Evolutionary conservation across 2,797 vertebrate species (phyloP).

Genomic region (Amazona finschi): DNA sequence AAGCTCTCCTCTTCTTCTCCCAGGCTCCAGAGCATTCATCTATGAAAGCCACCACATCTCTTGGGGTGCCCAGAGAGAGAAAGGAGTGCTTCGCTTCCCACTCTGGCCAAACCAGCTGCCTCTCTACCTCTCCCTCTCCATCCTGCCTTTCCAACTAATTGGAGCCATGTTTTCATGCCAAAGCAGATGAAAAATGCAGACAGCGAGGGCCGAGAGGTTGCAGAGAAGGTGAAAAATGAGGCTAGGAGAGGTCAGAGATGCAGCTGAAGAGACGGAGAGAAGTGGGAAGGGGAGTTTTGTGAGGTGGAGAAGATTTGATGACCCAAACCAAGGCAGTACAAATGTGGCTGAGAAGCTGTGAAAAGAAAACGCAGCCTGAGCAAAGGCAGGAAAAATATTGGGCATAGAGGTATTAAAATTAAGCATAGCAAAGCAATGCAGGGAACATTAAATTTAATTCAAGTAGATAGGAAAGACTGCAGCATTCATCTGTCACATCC

Average conservation of each 20-base stretch:
- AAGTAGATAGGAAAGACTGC: not conserved
- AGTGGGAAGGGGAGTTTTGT: not conserved
- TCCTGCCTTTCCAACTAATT: not conserved
- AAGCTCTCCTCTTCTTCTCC: not conserved
- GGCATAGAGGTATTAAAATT: not conserved
- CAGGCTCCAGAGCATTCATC: not conserved
- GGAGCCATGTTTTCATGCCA: slow-evolving; percentile 24
- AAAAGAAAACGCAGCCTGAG: not conserved
- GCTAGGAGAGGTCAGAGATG: not conserved
- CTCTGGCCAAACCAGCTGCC: not conserved
- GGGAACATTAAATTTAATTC: not conserved
- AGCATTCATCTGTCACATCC: not conserved
- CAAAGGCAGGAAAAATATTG: not conserved
- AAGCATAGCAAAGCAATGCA: not conserved
- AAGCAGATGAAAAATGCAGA: slow-evolving; percentile 18
- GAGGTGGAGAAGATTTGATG: not conserved
- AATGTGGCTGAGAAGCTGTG: not conserved
- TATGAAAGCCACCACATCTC: not conserved
- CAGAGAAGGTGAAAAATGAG: slow-evolving; percentile 34
- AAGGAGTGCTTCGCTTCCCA: not conserved
- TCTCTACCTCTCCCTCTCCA: not conserved
- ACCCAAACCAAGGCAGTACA: not conserved
- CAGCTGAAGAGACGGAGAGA: not conserved
- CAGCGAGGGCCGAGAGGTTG: not conserved
- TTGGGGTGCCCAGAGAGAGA: not conserved